Evolutionary conservation across 2,888 invertebrate species (phyloP).

Genomic region (Diadromus collaris): DNA sequence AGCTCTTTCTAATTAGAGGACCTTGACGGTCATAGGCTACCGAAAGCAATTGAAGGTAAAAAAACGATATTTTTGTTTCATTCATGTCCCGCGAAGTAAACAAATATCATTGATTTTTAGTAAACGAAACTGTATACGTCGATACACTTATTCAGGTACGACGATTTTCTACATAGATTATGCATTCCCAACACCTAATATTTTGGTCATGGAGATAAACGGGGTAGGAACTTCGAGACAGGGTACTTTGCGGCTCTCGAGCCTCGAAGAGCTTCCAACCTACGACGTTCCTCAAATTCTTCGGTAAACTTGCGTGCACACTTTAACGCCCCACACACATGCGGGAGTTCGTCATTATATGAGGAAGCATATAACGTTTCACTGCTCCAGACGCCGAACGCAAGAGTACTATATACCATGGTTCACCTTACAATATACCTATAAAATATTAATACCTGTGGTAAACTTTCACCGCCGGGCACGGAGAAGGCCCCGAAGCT

Average conservation of each 20-base stretch:
- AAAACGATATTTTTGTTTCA: background rate
- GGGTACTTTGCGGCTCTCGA: background rate
- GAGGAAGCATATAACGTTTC: constrained; percentile 35
- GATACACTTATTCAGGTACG: background rate
- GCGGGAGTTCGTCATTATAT: constrained; percentile 49
- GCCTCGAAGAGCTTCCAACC: constrained; percentile 6
- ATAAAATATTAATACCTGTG: constrained; percentile 54
- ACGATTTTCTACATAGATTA: constrained; percentile 7
- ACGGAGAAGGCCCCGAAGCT: constrained; percentile 17
- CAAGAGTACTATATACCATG: background rate
- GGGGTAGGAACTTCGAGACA: constrained; percentile 34
- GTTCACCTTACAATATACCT: constrained; percentile 19
- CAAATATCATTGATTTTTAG: background rate
- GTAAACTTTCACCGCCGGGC: constrained; percentile 39
- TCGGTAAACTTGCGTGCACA: constrained; percentile 46
- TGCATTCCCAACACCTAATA: constrained; percentile 21
- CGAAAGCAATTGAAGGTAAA: background rate
- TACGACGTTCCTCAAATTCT: constrained; percentile 50
- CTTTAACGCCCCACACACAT: constrained; percentile 43
- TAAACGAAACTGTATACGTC: background rate
- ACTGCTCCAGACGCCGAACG: constrained; percentile 18
- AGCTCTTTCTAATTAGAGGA: constrained; percentile 27
- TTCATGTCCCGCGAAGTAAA: background rate
- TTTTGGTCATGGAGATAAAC: constrained; percentile 21
- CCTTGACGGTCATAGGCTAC: too few species aligned